Evolutionary conservation across 2,888 invertebrate species (phyloP).

Genomic region (Cantharis rustica): DNA sequence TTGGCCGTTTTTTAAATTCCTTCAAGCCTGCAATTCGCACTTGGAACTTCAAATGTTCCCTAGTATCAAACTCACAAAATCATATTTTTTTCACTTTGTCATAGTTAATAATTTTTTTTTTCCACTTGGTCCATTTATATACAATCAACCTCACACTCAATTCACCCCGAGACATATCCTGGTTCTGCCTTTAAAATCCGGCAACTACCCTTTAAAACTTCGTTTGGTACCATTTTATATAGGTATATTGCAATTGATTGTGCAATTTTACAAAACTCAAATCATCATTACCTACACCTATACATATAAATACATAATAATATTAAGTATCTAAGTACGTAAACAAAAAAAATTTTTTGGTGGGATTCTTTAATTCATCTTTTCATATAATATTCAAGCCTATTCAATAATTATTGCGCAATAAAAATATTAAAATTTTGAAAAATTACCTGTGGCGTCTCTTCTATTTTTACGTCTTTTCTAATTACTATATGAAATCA

Average conservation of each 20-base stretch:
- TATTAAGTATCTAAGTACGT: not conserved
- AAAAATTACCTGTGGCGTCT: too few species aligned
- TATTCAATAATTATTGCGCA: too few species aligned
- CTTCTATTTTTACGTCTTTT: too few species aligned
- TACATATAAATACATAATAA: too few species aligned
- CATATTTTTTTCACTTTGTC: not conserved
- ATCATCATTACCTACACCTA: not conserved
- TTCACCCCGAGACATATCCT: not conserved
- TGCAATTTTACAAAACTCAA: not conserved
- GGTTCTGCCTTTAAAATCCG: not conserved
- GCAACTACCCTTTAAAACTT: not conserved
- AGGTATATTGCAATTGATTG: not conserved
- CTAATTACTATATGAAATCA: too few species aligned
- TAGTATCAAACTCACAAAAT: not conserved
- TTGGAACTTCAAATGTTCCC: too few species aligned
- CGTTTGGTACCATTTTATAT: not conserved
- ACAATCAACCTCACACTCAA: not conserved
- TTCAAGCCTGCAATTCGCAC: not conserved
- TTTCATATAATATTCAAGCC: too few species aligned
- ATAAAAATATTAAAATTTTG: too few species aligned
- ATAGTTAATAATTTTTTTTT: not conserved
- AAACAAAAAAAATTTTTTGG: not conserved
- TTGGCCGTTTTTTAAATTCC: not conserved
- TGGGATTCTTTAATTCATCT: not conserved
- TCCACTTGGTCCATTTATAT: not conserved